A percentile compares a stretch with the other conserved stretches of the same genome.
Conservation (phyloP, 2,797 vertebrate genomes). For the Hypotaenidia philippensis region DNA sequence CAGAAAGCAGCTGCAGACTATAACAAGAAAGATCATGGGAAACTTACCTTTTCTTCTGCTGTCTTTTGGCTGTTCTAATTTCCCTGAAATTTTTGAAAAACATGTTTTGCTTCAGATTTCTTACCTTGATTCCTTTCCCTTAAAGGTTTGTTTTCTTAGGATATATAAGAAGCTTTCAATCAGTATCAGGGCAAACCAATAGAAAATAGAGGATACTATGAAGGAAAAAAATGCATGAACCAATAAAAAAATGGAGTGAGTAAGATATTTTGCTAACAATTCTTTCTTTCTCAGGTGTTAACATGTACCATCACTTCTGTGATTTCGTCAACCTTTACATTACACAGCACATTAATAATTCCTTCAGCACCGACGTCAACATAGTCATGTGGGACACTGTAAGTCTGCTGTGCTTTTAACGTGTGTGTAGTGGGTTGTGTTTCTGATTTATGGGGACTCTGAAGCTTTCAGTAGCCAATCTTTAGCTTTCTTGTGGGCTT, state of each 20-base stretch:
- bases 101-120: not conserved
- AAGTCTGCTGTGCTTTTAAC: conserved; percentile 66
- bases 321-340: conserved; percentile 98
- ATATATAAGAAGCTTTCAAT: not conserved
- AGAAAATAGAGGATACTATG: not conserved
- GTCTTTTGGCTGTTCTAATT: not conserved
- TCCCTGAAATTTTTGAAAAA: not conserved
- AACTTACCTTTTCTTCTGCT: not conserved
- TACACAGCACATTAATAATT: conserved; percentile 95
- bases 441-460: not conserved
- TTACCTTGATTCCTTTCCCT: not conserved
- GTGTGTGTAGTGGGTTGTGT: not conserved
- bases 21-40: not conserved
- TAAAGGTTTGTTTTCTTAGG: not conserved
- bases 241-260: not conserved
- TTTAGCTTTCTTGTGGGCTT: not conserved
- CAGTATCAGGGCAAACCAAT: not conserved
- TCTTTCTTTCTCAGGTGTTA: conserved; percentile 87
- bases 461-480: not conserved
- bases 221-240: not conserved
- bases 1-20: not conserved
- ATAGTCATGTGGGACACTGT: conserved; percentile 99
- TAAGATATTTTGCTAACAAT: not conserved
- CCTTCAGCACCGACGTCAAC: conserved; percentile 91
- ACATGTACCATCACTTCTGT: conserved; percentile 99